Evolutionary conservation across 2,113 vertebrate genomes (phyloP).

Genomic region (Corythaixoides concolor): DNA sequence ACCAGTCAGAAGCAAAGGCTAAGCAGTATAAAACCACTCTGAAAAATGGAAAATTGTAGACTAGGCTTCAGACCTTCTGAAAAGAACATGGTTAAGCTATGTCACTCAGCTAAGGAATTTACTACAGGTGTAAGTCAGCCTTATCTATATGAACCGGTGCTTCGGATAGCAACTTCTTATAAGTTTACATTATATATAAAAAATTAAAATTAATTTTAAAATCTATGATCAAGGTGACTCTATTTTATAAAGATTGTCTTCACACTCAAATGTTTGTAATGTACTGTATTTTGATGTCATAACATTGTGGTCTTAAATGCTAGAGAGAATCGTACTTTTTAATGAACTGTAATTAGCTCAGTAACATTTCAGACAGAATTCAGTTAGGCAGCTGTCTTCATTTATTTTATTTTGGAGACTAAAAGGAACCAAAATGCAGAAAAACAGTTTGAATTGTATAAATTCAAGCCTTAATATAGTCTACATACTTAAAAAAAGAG

Average conservation of each 20-base stretch:
- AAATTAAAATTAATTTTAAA: not conserved
- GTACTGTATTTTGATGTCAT: not conserved
- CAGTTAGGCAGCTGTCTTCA: not conserved
- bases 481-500: not conserved
- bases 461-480: not conserved
- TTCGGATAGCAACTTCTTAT: not conserved
- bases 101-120: not conserved
- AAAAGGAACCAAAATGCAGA: not conserved
- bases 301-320: not conserved
- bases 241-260: not conserved
- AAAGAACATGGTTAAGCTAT: not conserved
- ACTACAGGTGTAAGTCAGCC: not conserved
- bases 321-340: not conserved
- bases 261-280: not conserved
- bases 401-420: not conserved
- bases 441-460: not conserved
- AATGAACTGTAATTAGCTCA: not conserved
- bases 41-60: not conserved
- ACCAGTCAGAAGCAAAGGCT: not conserved
- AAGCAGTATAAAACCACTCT: not conserved
- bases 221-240: not conserved
- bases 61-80: not conserved
- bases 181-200: not conserved
- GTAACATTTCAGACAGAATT: not conserved
- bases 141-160: not conserved